Evolutionary conservation across 2,888 invertebrate species (phyloP).

Genomic region (Eupithecia abbreviata): DNA sequence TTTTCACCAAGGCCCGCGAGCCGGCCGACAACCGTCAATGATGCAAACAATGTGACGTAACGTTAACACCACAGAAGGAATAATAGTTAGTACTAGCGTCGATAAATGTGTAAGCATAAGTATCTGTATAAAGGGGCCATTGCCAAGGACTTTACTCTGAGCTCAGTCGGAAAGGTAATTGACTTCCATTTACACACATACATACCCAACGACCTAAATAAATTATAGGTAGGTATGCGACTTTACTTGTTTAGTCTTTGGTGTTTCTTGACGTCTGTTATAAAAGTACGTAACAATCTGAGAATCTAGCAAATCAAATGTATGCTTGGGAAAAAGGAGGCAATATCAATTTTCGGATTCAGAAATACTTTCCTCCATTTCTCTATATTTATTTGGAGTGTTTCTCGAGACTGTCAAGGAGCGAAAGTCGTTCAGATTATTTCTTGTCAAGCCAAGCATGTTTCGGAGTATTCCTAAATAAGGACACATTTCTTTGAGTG

Average conservation of each 20-base stretch:
- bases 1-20: slow-evolving; percentile 55
- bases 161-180: slow-evolving; percentile 72
- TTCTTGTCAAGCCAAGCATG: background rate
- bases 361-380: background rate
- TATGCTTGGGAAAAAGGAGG: background rate
- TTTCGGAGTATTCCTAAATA: background rate
- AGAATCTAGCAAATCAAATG: background rate
- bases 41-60: slow-evolving; percentile 70
- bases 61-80: slow-evolving; percentile 33
- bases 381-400: background rate
- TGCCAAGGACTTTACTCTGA: slow-evolving; percentile 74
- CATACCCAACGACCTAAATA: slow-evolving; percentile 41
- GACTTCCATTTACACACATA: slow-evolving; percentile 61
- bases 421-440: background rate
- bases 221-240: slow-evolving; percentile 28
- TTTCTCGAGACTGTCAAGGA: slow-evolving; percentile 2
- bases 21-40: slow-evolving; percentile 52
- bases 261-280: background rate
- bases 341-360: background rate
- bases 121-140: slow-evolving; percentile 74
- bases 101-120: slow-evolving; percentile 68
- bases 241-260: slow-evolving; percentile 25
- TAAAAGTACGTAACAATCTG: background rate
- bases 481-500: background rate
- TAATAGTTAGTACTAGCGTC: slow-evolving; percentile 50